Evolutionary conservation across 2,888 invertebrate species (phyloP).

Genomic region (Syrphus vitripennis): DNA sequence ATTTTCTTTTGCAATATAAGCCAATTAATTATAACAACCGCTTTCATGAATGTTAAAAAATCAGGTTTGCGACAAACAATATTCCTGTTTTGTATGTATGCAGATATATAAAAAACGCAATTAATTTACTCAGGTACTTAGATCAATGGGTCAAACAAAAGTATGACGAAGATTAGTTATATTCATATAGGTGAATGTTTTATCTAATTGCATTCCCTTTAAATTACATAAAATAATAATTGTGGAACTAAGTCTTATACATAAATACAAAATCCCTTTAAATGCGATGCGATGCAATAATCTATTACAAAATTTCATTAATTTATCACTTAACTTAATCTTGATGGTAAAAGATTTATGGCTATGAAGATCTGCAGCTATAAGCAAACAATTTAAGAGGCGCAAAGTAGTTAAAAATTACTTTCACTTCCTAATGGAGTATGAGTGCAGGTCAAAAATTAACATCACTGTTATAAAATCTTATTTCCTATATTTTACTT

Average conservation of each 20-base stretch:
- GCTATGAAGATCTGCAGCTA: not conserved
- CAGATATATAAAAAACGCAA: not conserved
- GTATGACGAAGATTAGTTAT: not conserved
- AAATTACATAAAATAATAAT: not conserved
- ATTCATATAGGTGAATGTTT: not conserved
- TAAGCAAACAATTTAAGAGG: not conserved
- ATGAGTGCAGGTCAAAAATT: not conserved
- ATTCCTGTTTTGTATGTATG: not conserved
- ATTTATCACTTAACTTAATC: slow-evolving; percentile 2
- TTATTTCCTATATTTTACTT: not conserved
- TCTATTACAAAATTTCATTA: not conserved
- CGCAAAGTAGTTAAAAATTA: not conserved
- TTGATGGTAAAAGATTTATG: not conserved
- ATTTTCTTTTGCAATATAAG: not conserved
- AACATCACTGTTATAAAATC: not conserved
- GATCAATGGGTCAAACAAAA: slow-evolving; percentile 5
- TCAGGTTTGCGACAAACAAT: not conserved
- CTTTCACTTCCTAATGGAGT: slow-evolving; percentile 17
- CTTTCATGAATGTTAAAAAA: not conserved
- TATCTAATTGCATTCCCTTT: not conserved
- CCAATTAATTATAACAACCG: not conserved
- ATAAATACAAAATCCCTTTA: not conserved
- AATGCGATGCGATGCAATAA: not conserved
- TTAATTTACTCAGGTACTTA: not conserved
- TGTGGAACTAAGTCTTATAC: not conserved